Evolutionary conservation across 2,797 vertebrate species (phyloP), one percentile per base, ranked within the genome.

Genomic region (Cynodonichthys magdalenae): DNA sequence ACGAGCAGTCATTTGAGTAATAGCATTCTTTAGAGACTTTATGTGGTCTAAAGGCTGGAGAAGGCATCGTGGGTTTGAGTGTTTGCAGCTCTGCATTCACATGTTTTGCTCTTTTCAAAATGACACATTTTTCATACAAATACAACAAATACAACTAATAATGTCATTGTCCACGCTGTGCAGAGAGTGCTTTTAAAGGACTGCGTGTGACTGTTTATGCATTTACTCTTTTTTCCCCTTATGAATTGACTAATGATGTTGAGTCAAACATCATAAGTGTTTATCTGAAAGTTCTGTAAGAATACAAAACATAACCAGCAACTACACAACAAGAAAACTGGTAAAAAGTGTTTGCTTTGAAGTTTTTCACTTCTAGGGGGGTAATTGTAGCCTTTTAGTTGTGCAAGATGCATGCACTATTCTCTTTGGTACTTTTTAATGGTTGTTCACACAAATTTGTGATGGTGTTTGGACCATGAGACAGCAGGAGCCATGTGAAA

Each of bases 51-150:
- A 19, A 10, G 45, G n/a, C n/a, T 41, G 19, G 0, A 59, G 51
- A 2, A 2, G 54, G 28, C 20, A 53, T 61, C 8, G 27, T 42
- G 34, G 24, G 39, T 44, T 47, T 15, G 28, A 61, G 42, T 28
- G 56, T 59, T 68, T 28, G 0, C 11, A 36, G 3, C n/a, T 3
- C 15, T 28, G 47, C n/a, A 15, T 49, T 69, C 15, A 58, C 17
- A 19, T 44, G 4, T 20, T 28, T 72, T 39, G 2, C 51, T 47
- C 59, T 60, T 67, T 69, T 55, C 17, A 66, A 54, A 46, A 15
- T 18, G 31, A 29, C 3, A 14, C 24, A 15, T 58, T 69, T 61
- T 66, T 46, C 44, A 46, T 15, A 17, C 19, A 53, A 29, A 71
- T 19, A 7, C 47, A 34, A 17, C 19, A 53, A 29, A 71, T 19